phyloP scores from a whole-genome alignment of 1,140 invertebrate species.

The Melitaea cinxia region DNA sequence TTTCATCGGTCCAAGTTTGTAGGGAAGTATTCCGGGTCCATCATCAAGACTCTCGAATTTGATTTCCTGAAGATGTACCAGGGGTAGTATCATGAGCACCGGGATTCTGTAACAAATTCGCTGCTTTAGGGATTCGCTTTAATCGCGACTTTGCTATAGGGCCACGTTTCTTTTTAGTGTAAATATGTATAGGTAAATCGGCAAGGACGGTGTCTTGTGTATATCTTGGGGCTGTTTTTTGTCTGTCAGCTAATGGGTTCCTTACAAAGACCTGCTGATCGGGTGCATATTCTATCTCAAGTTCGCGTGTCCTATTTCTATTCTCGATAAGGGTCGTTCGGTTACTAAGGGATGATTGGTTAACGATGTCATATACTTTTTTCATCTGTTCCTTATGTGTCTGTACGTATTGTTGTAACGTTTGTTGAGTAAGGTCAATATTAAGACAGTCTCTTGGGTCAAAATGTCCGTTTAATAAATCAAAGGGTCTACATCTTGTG shows the following conservation, averaged over 20 bases:
- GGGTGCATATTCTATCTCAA: slow-evolving; percentile 35
- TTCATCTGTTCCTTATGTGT: slow-evolving; percentile 39
- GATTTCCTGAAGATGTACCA: slow-evolving; percentile 13
- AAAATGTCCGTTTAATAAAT: slow-evolving; percentile 38
- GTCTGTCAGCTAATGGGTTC: slow-evolving; percentile 33
- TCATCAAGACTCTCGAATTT: slow-evolving; percentile 31
- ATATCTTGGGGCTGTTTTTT: slow-evolving; percentile 13
- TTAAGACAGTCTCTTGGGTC: slow-evolving; percentile 33
- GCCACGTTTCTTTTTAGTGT: slow-evolving; percentile 26
- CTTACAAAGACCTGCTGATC: slow-evolving; percentile 41
- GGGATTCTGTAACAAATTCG: slow-evolving; percentile 43
- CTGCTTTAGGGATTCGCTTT: slow-evolving; percentile 36
- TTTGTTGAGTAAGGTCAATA: slow-evolving; percentile 33
- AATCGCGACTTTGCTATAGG: slow-evolving; percentile 35
- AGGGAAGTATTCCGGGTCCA: slow-evolving; percentile 34
- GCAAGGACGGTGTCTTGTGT: background rate
- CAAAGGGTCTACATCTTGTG: slow-evolving; percentile 28
- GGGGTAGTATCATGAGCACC: slow-evolving; percentile 24
- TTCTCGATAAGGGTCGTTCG: slow-evolving; percentile 28
- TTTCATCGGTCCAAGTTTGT: slow-evolving; percentile 32
- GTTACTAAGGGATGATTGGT: slow-evolving; percentile 24
- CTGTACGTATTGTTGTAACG: slow-evolving; percentile 37
- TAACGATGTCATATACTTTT: slow-evolving; percentile 33
- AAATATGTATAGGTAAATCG: background rate
- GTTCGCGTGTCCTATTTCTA: slow-evolving; percentile 33